Conservation (phyloP, 2,113 vertebrate genomes). For the Caretta caretta region DNA sequence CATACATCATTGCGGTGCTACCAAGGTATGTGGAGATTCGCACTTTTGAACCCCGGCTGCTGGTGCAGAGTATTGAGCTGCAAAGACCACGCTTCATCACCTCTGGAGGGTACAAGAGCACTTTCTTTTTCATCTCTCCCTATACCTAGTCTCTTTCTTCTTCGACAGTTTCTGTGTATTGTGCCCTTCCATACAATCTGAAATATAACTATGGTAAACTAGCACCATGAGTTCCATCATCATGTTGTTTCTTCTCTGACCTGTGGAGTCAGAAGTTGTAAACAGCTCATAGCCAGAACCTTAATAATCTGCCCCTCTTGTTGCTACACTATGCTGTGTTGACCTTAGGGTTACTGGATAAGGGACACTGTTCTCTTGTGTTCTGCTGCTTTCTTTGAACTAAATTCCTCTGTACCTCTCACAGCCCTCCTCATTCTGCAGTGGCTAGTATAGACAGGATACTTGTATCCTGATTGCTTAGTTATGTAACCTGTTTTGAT, state of each 20-base stretch:
- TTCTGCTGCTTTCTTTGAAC: background rate
- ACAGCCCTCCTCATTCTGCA: background rate
- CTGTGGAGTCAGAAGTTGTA: background rate
- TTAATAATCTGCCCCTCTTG: background rate
- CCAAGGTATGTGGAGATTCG: slow-evolving; percentile 97
- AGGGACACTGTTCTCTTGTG: background rate
- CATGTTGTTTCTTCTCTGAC: background rate
- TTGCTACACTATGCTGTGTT: background rate
- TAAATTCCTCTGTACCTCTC: background rate
- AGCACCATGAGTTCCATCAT: background rate
- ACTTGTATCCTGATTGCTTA: background rate
- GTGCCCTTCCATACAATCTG: background rate
- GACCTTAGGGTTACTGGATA: background rate
- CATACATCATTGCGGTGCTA: slow-evolving; percentile 97
- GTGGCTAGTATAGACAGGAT: background rate
- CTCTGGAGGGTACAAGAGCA: slow-evolving; percentile 88
- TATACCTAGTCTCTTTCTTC: background rate
- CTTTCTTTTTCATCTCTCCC: background rate
- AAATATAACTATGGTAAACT: background rate
- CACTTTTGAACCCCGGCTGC: slow-evolving; percentile 93
- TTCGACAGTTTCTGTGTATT: background rate
- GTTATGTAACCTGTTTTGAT: background rate
- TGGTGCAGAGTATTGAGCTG: slow-evolving; percentile 97
- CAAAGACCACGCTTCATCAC: slow-evolving; percentile 97
- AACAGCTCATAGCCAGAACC: background rate